Base-by-base conservation (phyloP, 2,888 invertebrate genomes). In the Drosophila ustulata region DNA sequence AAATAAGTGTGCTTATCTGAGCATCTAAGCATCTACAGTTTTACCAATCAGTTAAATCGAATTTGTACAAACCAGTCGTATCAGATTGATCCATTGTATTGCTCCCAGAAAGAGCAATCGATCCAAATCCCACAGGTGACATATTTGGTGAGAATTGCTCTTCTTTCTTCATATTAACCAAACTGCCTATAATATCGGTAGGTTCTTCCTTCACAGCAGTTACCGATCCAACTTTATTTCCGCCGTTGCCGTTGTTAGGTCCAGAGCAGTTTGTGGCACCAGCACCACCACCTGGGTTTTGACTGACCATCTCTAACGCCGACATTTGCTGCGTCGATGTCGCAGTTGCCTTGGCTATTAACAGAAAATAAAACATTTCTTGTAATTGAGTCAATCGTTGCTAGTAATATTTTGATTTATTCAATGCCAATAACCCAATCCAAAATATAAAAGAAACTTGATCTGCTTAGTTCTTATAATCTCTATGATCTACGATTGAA, bases 81-180 rank as follows among this genome's bases (percentile, higher is more conserved):
- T 59, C 70, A 1, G 77, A 62, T 61, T 70, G 66, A 46, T 90
- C 90, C 30, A 67, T 61, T 9, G 55, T 51, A 45, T 3, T 70
- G 49, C 26, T 75, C 6, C 57, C 65, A 41, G 70, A 26, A 18
- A 69, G 39, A 32, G 59, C 70, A 57, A 91, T 80, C 0, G 91
- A 77, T 23, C 90, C 90, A 71, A 91, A 91, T 4, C 92, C 91
- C 50, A 90, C 89, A 7, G 91, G 91, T 1, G 91, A 91, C 85
- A 91, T 88, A 30, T 82, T 89, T 26, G 90, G 90, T 3, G 90
- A 89, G 30, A 85, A 75, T 6, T 72, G 71, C 50, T 91, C 91
- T 57, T 91, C 91, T 39, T 92, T 91, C 57, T 91, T 91, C 52
- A 91, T 74, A 52, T 82, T 89, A 0, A 80, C 82, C 11, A 91